Conservation (phyloP, 2,797 vertebrate species). For the Phrynocephalus guinanensis region DNA sequence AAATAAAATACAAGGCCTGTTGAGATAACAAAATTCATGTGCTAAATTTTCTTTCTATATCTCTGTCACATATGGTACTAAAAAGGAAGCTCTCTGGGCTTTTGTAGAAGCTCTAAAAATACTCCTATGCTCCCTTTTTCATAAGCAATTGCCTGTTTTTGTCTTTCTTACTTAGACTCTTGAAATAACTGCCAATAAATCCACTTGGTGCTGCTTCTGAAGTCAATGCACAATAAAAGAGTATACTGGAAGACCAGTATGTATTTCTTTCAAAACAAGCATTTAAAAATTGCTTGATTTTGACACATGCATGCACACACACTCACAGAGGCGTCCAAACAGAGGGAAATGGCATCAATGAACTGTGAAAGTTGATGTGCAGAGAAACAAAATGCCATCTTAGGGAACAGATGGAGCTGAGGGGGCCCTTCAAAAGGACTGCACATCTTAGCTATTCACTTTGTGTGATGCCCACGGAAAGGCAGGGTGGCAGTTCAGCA, state of each 20-base stretch:
- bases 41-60: slow-evolving; percentile 29
- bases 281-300: slow-evolving; percentile 12
- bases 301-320: background rate
- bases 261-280: slow-evolving; percentile 35
- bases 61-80: background rate
- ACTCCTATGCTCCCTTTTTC: background rate
- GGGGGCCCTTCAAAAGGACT: slow-evolving; percentile 6
- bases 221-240: slow-evolving; percentile 12
- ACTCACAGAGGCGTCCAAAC: slow-evolving; percentile 6
- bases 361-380: background rate
- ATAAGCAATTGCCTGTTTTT: background rate
- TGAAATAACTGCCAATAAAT: slow-evolving; percentile 31
- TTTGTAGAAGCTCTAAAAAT: slow-evolving; percentile 31
- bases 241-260: background rate
- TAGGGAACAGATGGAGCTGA: background rate
- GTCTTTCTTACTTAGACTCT: background rate
- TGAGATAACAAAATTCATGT: slow-evolving; percentile 9
- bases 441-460: slow-evolving; percentile 30
- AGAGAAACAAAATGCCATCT: slow-evolving; percentile 4
- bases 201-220: slow-evolving; percentile 2
- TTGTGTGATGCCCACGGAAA: slow-evolving; percentile 1
- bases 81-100: background rate
- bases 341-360: slow-evolving; percentile 19
- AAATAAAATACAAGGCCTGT: slow-evolving; percentile 39
- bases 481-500: background rate